Percentiles rank a stretch among this genome's conserved stretches.
Conservation (phyloP, 2,888 invertebrate species). For the Eremobia ochroleuca region DNA sequence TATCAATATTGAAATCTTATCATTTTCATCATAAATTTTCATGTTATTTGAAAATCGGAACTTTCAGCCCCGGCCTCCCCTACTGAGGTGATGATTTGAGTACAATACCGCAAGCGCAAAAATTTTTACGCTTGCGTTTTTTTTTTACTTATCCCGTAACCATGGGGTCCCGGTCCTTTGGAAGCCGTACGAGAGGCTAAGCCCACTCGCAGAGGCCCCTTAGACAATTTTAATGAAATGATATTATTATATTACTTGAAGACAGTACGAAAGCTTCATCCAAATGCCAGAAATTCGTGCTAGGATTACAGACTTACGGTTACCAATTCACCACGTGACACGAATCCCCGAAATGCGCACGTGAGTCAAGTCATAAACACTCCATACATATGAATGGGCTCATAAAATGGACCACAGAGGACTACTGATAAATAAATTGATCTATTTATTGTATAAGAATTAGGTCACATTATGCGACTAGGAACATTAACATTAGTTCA, state of each 20-base stretch:
- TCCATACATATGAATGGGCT: conserved; percentile 44
- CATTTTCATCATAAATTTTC: no score
- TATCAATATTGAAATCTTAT: no score
- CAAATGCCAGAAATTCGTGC: background rate
- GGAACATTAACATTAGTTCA: conserved; percentile 15
- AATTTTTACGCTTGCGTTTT: no score
- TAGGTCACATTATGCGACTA: conserved; percentile 38
- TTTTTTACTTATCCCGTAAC: no score
- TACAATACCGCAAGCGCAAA: no score
- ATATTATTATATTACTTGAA: background rate
- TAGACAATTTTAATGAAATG: no score
- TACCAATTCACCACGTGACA: conserved; percentile 21
- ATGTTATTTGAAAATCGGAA: no score
- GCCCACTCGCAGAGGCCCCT: background rate
- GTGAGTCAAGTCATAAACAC: conserved; percentile 38
- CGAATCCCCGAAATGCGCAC: conserved; percentile 24
- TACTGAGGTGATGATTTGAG: no score
- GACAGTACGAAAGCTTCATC: background rate
- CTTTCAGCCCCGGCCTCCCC: no score
- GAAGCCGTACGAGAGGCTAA: no score
- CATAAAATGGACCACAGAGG: conserved; percentile 25
- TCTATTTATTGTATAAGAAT: conserved; percentile 37
- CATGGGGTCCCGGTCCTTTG: no score
- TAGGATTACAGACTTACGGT: conserved; percentile 5
- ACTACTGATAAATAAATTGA: conserved; percentile 39